Evolutionary conservation across 2,797 vertebrate species (phyloP).

Genomic region (Fratercula arctica): DNA sequence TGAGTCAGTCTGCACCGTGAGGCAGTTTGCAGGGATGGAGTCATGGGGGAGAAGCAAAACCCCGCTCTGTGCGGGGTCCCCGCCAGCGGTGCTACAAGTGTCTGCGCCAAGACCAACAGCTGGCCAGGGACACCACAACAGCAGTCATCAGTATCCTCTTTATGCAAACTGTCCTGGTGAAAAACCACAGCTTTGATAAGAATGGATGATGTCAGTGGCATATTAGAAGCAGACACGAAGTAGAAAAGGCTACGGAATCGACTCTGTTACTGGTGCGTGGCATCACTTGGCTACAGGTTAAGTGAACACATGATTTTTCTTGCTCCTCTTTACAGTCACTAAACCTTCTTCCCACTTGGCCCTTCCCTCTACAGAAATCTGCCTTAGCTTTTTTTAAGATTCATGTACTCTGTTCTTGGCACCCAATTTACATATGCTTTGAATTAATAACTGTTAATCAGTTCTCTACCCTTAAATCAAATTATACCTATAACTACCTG

Average conservation of each 20-base stretch:
- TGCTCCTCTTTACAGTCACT: not conserved
- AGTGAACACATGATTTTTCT: not conserved
- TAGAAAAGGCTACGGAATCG: not conserved
- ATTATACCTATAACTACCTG: not conserved
- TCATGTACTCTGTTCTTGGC: not conserved
- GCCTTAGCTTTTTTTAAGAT: not conserved
- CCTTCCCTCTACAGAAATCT: not conserved
- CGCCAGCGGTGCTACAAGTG: accelerated
- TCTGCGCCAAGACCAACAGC: accelerated
- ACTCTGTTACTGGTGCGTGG: not conserved
- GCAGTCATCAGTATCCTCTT: not conserved
- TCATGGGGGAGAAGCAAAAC: not conserved
- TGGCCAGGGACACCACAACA: not conserved
- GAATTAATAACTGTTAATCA: not conserved
- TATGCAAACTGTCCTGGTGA: not conserved
- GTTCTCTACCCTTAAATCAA: not conserved
- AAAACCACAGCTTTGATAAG: not conserved
- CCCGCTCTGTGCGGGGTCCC: not conserved
- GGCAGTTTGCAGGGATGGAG: not conserved
- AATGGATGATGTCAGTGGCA: accelerated
- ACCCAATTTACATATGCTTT: not conserved
- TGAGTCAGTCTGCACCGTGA: accelerated
- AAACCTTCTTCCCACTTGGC: not conserved
- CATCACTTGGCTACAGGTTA: not conserved
- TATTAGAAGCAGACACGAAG: not conserved